Percentiles rank a stretch among this genome's conserved stretches.
phyloP scores from a whole-genome alignment of 2,797 vertebrate species.

The Sebastes taczanowskii region DNA sequence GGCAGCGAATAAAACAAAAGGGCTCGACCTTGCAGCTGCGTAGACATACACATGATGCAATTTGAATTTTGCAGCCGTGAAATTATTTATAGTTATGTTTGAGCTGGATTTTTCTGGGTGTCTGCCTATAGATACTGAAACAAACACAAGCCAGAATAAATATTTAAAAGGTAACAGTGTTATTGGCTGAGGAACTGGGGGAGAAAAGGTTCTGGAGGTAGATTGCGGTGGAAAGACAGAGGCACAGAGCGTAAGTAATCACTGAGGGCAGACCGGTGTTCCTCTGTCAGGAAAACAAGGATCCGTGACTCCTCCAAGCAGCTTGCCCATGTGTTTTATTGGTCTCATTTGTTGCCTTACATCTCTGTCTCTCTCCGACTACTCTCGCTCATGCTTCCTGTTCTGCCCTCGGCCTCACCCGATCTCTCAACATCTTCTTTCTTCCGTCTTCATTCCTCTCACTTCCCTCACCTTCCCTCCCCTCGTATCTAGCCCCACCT shows the following conservation, averaged over 20 bases:
- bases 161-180: slow-evolving; percentile 36
- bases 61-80: slow-evolving; percentile 24
- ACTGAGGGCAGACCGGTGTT: slow-evolving; percentile 59
- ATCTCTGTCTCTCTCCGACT: slow-evolving; percentile 57
- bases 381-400: slow-evolving; percentile 34
- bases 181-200: slow-evolving; percentile 8
- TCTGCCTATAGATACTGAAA: slow-evolving; percentile 24
- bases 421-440: slow-evolving; percentile 47
- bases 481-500: slow-evolving; percentile 28
- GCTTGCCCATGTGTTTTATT: slow-evolving; percentile 66
- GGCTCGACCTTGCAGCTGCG: slow-evolving; percentile 13
- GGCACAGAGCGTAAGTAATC: slow-evolving; percentile 55
- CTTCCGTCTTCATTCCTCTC: slow-evolving; percentile 25
- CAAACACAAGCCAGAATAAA: slow-evolving; percentile 31
- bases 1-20: slow-evolving; percentile 1
- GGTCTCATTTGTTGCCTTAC: slow-evolving; percentile 70
- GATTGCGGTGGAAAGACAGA: slow-evolving; percentile 37
- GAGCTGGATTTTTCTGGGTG: slow-evolving; percentile 18
- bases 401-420: slow-evolving; percentile 50
- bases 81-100: slow-evolving; percentile 51
- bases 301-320: slow-evolving; percentile 65
- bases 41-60: slow-evolving; percentile 26
- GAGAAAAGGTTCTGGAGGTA: slow-evolving; percentile 19
- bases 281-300: slow-evolving; percentile 64
- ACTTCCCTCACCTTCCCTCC: slow-evolving; percentile 5